Base-by-base conservation (phyloP, 2,797 vertebrate genomes). In the Labroides dimidiatus region DNA sequence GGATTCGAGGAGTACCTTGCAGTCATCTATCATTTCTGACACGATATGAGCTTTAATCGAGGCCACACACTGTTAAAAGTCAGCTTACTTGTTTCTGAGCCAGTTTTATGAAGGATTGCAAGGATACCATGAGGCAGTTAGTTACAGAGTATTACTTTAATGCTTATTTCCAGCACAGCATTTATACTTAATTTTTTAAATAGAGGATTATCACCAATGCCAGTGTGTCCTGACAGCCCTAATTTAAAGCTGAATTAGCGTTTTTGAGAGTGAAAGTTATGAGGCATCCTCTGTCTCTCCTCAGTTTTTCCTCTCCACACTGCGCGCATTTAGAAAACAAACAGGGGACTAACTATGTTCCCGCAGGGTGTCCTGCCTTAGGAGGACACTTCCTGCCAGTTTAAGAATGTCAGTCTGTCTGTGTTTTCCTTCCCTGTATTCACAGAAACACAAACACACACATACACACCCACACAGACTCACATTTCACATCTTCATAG, bases 361-460 rank as follows among this genome's bases (percentile, higher is more conserved):
- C 64, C n/a, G 20, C 50, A 49, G 44, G 55, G 58, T 56, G 68
- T 78, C 68, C 72, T 82, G 61, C 75, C 67, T 70, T 51, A 43
- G 23, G 58, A 77, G 59, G 48, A 72, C 6, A 12, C 64, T 85
- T 81, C 80, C 79, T 83, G 82, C 49, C 68, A 56, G 43, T 51
- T 58, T 82, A 80, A 83, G 60, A 70, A 72, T 79, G 80, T 87
- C 76, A 82, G 47, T 72, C 68, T 60, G 58, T 65, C 56, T 74
- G 52, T 69, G 21, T 71, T 82, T 77, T 78, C 69, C 68, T 70
- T 77, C 58, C 49, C 44, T 66, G n/a, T 20, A 39, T 71, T 72
- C 9, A 41, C 10, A 55, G 2, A 0, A 27, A 64, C 11, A 73
- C 45, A 63, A 64, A 53, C 48, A 69, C 21, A 47, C 27, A 50